Evolutionary conservation across 2,113 vertebrate genomes (phyloP).

Genomic region (Sialia sialis): DNA sequence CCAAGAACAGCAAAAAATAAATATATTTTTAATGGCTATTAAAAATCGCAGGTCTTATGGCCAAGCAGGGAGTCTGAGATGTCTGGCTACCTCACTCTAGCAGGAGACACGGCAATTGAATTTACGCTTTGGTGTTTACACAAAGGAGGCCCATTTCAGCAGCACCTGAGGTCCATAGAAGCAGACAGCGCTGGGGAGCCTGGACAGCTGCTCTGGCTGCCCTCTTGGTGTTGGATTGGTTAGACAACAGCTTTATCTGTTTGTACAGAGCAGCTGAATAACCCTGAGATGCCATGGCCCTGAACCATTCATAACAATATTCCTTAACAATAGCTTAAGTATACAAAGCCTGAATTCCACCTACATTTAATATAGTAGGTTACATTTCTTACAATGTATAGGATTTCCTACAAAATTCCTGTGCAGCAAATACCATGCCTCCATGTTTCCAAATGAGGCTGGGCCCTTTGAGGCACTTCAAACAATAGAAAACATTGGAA

Average conservation of each 20-base stretch:
- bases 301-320: neutral
- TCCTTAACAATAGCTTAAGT: neutral
- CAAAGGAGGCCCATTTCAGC: neutral
- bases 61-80: constrained; percentile 2
- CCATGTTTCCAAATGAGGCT: neutral
- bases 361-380: neutral
- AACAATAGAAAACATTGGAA: neutral
- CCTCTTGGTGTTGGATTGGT: neutral
- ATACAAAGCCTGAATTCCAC: neutral
- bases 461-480: neutral
- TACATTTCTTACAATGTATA: neutral
- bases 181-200: neutral
- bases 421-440: neutral
- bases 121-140: neutral
- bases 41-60: constrained; percentile 18
- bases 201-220: neutral
- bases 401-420: neutral
- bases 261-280: neutral
- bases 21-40: constrained; percentile 47
- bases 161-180: neutral
- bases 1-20: constrained; percentile 49
- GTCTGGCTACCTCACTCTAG: constrained; percentile 43
- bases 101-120: neutral
- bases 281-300: neutral
- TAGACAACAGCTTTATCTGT: neutral